phyloP scores from a whole-genome alignment of 2,888 invertebrate species.

The Suillia variegata region DNA sequence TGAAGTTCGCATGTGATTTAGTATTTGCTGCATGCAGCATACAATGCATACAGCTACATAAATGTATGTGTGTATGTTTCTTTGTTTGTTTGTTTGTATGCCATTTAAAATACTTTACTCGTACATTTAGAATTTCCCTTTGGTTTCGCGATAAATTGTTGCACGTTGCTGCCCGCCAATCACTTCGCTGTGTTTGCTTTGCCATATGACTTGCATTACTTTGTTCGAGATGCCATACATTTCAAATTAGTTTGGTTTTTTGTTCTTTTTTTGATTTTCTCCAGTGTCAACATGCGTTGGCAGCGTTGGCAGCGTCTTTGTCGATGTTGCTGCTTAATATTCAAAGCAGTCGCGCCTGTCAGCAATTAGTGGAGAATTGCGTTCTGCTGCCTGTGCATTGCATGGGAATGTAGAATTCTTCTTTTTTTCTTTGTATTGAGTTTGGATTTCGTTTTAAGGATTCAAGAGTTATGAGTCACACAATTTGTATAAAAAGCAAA shows the following conservation, averaged over 20 bases:
- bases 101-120: no score
- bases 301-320: background rate
- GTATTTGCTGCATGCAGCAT: background rate
- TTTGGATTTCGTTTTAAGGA: background rate
- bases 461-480: no score
- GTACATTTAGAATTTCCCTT: no score
- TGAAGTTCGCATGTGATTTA: background rate
- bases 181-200: no score
- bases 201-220: no score
- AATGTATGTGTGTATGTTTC: no score
- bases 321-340: conserved; percentile 25
- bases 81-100: no score
- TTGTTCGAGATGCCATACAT: no score
- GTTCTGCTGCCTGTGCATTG: background rate
- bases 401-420: background rate
- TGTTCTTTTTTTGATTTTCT: background rate
- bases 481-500: no score
- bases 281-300: background rate
- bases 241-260: no score
- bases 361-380: conserved; percentile 30
- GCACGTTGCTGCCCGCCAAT: no score
- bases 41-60: background rate
- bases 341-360: conserved; percentile 24
- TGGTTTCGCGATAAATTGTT: no score
- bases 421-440: background rate